A percentile compares a stretch with the other conserved stretches of the same genome.
These are phyloP conservation scores for Tipula confusa DNA, from an alignment of 2,888 invertebrate species.

Conservation along the genomic window DNA sequence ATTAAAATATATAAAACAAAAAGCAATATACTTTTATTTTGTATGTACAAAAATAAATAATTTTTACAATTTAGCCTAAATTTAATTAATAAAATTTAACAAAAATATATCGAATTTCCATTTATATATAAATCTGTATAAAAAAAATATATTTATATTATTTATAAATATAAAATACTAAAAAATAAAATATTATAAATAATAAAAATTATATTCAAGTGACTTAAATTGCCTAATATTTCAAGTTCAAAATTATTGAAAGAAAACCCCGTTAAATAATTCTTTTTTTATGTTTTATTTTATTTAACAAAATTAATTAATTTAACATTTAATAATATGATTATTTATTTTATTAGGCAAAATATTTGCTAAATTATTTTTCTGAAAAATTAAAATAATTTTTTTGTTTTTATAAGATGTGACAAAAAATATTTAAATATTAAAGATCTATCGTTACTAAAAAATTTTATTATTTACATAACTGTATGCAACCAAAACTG, in stretches of 20 bases:
- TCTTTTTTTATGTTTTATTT: not conserved
- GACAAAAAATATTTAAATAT: no score
- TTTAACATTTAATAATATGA: no score
- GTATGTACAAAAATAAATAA: not conserved
- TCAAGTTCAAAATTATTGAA: conserved; percentile 27
- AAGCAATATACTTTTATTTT: conserved; percentile 5
- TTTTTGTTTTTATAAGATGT: no score
- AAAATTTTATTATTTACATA: no score
- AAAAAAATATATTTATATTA: not conserved
- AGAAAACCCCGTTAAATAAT: not conserved
- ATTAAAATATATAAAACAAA: not conserved
- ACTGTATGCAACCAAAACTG: no score
- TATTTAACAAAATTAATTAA: not conserved
- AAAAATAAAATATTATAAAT: not conserved
- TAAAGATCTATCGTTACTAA: no score
- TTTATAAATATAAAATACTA: not conserved
- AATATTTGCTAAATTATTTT: no score
- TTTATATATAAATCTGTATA: not conserved
- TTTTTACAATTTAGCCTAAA: not conserved
- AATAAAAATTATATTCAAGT: conserved; percentile 26
- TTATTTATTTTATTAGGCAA: no score
- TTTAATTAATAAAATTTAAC: not conserved
- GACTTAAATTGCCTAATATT: conserved; percentile 30
- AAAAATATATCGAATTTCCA: not conserved
- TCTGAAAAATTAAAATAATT: no score